phyloP scores from a whole-genome alignment of 2,888 invertebrate species.

The Aporophyla nigra region DNA sequence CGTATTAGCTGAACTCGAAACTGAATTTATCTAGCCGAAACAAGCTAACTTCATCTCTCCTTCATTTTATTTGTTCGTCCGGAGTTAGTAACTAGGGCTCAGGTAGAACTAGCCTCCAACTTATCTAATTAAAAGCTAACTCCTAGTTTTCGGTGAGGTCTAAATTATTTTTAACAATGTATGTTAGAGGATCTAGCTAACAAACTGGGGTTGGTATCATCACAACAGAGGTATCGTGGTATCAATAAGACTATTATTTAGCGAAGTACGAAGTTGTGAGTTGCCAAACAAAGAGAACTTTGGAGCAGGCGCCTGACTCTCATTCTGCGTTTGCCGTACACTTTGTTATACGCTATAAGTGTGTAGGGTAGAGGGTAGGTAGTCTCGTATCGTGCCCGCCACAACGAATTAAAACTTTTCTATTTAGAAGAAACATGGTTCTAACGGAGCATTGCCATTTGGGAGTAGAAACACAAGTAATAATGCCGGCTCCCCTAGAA shows the following conservation, averaged over 20 bases:
- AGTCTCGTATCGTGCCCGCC: constrained; percentile 67
- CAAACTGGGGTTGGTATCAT: constrained; percentile 15
- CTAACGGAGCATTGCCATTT: constrained; percentile 70
- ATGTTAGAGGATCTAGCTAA: constrained; percentile 1
- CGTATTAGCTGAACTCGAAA: constrained; percentile 40
- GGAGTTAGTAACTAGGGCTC: constrained; percentile 52
- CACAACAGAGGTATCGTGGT: constrained; percentile 51
- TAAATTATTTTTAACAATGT: constrained; percentile 56
- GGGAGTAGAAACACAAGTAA: constrained; percentile 73
- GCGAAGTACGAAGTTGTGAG: constrained; percentile 71
- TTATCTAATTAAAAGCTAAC: constrained; percentile 67
- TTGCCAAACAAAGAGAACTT: constrained; percentile 72
- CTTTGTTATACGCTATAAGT: constrained; percentile 45
- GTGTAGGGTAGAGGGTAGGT: constrained; percentile 41
- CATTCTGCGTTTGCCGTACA: constrained; percentile 58
- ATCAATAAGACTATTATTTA: constrained; percentile 70
- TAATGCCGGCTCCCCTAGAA: constrained; percentile 71
- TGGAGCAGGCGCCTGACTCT: constrained; percentile 59
- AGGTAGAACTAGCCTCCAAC: constrained; percentile 53
- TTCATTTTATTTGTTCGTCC: constrained; percentile 52
- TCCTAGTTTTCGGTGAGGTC: constrained; percentile 20
- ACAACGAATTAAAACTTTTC: constrained; percentile 85
- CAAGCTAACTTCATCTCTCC: constrained; percentile 44
- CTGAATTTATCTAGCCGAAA: constrained; percentile 44
- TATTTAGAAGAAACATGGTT: constrained; percentile 80